Base-by-base conservation (phyloP, 2,888 invertebrate genomes). In the Sarcophaga carnaria region DNA sequence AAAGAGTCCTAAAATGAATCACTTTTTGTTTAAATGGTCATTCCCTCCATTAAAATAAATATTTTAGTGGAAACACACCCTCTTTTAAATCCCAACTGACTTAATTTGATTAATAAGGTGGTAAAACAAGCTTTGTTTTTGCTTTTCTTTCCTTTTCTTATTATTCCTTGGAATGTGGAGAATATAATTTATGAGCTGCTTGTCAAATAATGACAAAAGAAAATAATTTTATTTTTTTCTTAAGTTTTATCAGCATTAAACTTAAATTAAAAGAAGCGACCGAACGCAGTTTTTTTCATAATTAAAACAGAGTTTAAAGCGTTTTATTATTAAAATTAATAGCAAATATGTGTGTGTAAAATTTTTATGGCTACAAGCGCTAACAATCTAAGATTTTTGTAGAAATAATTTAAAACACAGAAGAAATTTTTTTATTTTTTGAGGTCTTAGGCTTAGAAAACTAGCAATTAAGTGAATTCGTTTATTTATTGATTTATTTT, bases 41-140 rank as follows among this genome's bases (percentile, higher is more conserved):
- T 27, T 4, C 5, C 5, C 27, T 47, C 37, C 37, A 37, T 37
- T 37, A 22, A 14, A 70, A 22, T n/a, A 70, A 71, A 47, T 11
- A 27, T 62, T 60, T 66, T 47, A 20, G 59, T 60, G 25, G 8
- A 71, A 75, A 64, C 79, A 84, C 83, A 47, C 75, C 79, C 79
- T 75, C 45, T 54, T 54, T 54, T 54, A 72, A 67, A 62, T 37
- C 25, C 54, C 25, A 72, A 12, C 49, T 74, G 67, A 12, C 49
- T 63, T 64, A 76, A 76, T 76, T 86, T 86, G 83, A 83, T 79
- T 83, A 76, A 79, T 79, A 86, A 86, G 71, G 75, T 80, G 70
- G 75, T 79, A 69, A 82, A 82, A 78, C 74, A 79, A 64, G 78
- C 17, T 67, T 67, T 76, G 37, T 60, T 0, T 63, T 76, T 25